Evolutionary conservation across 1,140 invertebrate genomes (phyloP).

Genomic region (Cydia fagiglandana): DNA sequence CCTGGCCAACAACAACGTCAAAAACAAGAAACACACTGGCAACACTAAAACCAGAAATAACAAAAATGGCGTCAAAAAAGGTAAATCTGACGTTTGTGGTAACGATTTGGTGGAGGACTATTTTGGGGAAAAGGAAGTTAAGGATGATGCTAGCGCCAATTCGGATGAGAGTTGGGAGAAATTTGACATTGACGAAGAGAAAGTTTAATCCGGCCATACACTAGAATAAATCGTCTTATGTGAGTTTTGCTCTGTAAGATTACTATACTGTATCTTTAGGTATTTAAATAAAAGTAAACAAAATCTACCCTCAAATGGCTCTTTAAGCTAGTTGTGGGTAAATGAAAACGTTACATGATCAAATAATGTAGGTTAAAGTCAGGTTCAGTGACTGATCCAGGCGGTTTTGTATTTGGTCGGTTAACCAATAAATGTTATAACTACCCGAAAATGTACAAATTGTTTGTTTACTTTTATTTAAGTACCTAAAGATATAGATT

Average conservation of each 20-base stretch:
- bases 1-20: slow-evolving; percentile 54
- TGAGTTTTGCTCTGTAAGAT: neutral
- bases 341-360: too few relatives aligned
- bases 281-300: too few relatives aligned
- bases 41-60: slow-evolving; percentile 54
- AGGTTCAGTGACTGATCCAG: too few relatives aligned
- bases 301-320: too few relatives aligned
- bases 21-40: slow-evolving; percentile 42
- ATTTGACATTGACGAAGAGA: slow-evolving; percentile 74
- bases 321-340: too few relatives aligned
- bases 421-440: too few relatives aligned
- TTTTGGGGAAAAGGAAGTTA: slow-evolving; percentile 70
- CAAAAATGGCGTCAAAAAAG: slow-evolving; percentile 60
- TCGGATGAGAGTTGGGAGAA: slow-evolving; percentile 79
- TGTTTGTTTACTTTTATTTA: too few relatives aligned
- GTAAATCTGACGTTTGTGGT: slow-evolving; percentile 64
- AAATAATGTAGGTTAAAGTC: too few relatives aligned
- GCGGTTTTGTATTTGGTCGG: too few relatives aligned
- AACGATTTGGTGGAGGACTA: slow-evolving; percentile 76
- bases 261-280: too few relatives aligned
- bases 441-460: too few relatives aligned
- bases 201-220: slow-evolving; percentile 57
- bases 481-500: too few relatives aligned
- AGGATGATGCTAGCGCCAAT: slow-evolving; percentile 76
- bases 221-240: slow-evolving; percentile 34